phyloP scores from a whole-genome alignment of 2,888 invertebrate species.

The Netelia virgata region DNA sequence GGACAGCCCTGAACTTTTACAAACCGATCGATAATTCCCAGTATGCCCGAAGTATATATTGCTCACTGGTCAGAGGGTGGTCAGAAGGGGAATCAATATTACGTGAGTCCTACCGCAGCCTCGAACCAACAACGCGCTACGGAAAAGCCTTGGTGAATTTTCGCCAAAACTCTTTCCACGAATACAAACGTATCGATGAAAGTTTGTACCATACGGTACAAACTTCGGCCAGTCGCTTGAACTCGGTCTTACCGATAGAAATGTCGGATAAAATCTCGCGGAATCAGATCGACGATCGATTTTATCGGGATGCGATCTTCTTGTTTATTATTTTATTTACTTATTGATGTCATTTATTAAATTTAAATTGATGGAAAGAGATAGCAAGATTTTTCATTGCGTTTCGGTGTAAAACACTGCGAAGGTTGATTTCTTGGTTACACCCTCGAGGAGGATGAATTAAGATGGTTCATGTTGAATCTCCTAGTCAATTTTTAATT shows the following conservation, averaged over 20 bases:
- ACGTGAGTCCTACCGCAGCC: slow-evolving; percentile 77
- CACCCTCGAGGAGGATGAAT: too few species aligned
- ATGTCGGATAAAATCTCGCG: neutral
- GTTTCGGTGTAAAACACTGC: neutral
- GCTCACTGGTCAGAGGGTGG: slow-evolving; percentile 60
- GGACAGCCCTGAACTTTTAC: slow-evolving; percentile 83
- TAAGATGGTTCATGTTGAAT: neutral
- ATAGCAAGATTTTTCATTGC: neutral
- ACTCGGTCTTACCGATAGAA: too few species aligned
- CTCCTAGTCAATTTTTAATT: neutral
- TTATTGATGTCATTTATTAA: neutral
- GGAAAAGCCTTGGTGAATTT: slow-evolving; percentile 62
- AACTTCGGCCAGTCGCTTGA: too few species aligned
- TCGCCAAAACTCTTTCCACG: slow-evolving; percentile 31
- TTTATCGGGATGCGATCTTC: too few species aligned
- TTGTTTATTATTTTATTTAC: neutral
- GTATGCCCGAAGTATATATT: slow-evolving; percentile 76
- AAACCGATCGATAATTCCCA: slow-evolving; percentile 79
- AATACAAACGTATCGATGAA: neutral
- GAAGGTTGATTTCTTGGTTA: neutral
- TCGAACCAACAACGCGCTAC: slow-evolving; percentile 71
- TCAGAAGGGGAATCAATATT: slow-evolving; percentile 76
- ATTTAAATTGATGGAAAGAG: neutral
- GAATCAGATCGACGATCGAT: neutral
- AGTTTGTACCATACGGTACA: too few species aligned